Percentiles rank a stretch among this genome's conserved stretches.
These are phyloP conservation scores for Vanessa atalanta DNA, from an alignment of 1,140 invertebrate genomes.

Conservation along the genomic window DNA sequence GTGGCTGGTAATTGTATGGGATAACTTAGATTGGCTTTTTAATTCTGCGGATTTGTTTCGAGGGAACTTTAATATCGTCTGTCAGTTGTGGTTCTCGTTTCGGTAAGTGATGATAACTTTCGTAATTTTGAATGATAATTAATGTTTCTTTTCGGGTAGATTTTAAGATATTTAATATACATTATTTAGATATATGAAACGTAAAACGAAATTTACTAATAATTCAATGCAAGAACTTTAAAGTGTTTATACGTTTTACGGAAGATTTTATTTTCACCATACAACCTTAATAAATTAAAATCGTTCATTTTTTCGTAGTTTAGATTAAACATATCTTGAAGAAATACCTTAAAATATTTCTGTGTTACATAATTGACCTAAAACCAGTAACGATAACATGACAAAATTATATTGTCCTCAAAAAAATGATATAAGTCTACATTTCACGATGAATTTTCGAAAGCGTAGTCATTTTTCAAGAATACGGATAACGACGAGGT, in stretches of 20 bases:
- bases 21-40: constrained; percentile 78
- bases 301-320: too few species aligned
- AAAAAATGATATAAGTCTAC: constrained; percentile 19
- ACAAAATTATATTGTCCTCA: not conserved
- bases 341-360: too few species aligned
- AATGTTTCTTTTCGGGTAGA: not conserved
- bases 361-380: not conserved
- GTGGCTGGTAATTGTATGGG: constrained; percentile 73
- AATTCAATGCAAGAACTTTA: too few species aligned
- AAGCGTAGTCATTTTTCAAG: constrained; percentile 42
- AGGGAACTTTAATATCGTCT: constrained; percentile 35
- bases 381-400: not conserved
- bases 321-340: too few species aligned
- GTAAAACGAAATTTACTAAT: too few species aligned
- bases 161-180: not conserved
- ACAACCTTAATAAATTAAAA: too few species aligned
- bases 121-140: constrained; percentile 4
- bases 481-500: constrained; percentile 42
- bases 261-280: too few species aligned
- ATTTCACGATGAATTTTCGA: constrained; percentile 32
- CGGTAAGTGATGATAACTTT: constrained; percentile 13
- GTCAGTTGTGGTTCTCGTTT: constrained; percentile 30
- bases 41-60: constrained; percentile 61
- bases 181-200: too few species aligned
- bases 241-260: too few species aligned